Evolutionary conservation across 2,888 invertebrate species (phyloP), one percentile per base, ranked within the genome.

Genomic region (Sisyra terminalis): DNA sequence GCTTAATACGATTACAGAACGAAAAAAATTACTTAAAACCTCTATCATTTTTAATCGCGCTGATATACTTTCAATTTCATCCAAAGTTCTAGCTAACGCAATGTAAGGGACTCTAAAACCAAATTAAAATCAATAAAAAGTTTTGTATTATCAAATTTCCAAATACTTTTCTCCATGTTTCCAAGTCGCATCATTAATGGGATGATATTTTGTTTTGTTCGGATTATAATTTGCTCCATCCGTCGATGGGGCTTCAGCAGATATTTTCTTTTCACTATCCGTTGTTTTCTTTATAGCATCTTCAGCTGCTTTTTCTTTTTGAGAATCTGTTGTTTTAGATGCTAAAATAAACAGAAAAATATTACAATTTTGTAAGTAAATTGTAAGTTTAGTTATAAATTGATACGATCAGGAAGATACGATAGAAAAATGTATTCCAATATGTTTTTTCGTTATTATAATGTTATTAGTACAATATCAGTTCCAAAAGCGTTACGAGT

Each of bases 11-110:
- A 93, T 83, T 10, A 96, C 90, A 0, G 96, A 96, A 13, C 87
- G 74, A 48, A 93, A 81, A 60, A 83, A 96, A 62, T 97, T 97
- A 53, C 85, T 75, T 36, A 98, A 63, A 40, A 86, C 86, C 58
- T 94, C 90, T 3, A 94, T 76, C 56, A 90, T 96, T 64, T 86
- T 89, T 42, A 97, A 70, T 29, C 97, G 74, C 3, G 81, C 80
- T 7, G 80, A 80, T 0, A 79, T 82, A 10, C 70, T 78, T 61
- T 98, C 97, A 44, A 98, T 92, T 43, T 77, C 71, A 57, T 92
- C 85, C 51, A 98, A 70, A 0, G 97, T 96, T 55, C 75, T 76
- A 0, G 96, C 81, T 35, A 98, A 64, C 0, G 96, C 96, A 47
- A 89, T 65, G 59, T 97, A 98, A 0, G 98, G 97, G 32, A 93